phyloP scores from a whole-genome alignment of 2,113 vertebrate genomes.

The Gorilla gorilla region DNA sequence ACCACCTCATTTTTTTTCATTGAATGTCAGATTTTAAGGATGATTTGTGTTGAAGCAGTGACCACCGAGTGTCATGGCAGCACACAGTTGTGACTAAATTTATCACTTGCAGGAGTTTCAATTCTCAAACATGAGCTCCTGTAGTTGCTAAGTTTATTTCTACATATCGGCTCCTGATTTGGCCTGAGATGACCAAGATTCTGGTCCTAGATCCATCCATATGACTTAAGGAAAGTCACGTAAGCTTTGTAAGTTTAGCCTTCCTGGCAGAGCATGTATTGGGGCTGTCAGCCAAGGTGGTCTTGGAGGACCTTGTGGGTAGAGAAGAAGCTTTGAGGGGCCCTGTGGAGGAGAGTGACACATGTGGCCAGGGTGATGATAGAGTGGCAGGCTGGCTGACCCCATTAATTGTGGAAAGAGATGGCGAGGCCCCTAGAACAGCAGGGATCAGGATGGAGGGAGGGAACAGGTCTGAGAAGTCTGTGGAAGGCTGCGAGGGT shows the following conservation, averaged over 20 bases:
- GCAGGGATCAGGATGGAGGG: accelerated
- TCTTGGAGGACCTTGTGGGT: not conserved
- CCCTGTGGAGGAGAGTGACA: not conserved
- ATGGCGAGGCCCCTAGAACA: not conserved
- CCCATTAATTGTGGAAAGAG: not conserved
- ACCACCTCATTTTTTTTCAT: not conserved
- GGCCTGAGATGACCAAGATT: not conserved
- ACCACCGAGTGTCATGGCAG: not conserved
- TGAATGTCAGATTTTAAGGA: not conserved
- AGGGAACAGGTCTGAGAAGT: not conserved
- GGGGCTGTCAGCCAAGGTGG: not conserved
- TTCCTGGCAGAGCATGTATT: not conserved
- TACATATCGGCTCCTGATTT: not conserved
- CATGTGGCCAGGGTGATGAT: not conserved
- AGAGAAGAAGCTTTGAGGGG: not conserved
- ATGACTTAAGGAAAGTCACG: not conserved
- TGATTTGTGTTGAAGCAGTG: not conserved
- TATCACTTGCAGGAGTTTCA: not conserved
- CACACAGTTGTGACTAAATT: not conserved
- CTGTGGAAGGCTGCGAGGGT: not conserved
- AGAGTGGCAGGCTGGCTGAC: not conserved
- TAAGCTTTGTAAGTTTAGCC: not conserved
- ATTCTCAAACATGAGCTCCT: not conserved
- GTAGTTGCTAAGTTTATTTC: not conserved
- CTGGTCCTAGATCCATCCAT: not conserved